phyloP scores from a whole-genome alignment of 1,140 invertebrate species.

The Musca domestica region DNA sequence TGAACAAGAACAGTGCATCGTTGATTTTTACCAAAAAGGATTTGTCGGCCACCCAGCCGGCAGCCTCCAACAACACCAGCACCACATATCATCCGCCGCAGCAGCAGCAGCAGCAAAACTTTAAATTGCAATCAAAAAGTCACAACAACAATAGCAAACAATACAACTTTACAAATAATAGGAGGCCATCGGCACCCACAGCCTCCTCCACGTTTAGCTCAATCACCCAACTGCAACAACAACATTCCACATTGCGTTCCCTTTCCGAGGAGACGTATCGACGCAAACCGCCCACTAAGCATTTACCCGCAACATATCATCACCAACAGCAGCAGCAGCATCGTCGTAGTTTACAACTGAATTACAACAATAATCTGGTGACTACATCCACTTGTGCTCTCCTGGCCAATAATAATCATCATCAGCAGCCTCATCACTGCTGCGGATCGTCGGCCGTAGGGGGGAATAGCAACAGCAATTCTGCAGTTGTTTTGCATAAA shows the following conservation, averaged over 20 bases:
- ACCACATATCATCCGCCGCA: conserved; percentile 16
- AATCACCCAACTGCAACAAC: no score
- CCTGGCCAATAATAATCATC: conserved; percentile 23
- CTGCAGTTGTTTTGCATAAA: conserved; percentile 25
- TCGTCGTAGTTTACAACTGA: conserved; percentile 41
- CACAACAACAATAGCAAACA: conserved; percentile 13
- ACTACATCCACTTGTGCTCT: conserved; percentile 31
- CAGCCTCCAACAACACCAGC: background rate
- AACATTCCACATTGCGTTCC: conserved; percentile 21
- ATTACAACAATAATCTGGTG: conserved; percentile 49
- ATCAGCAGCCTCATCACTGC: background rate
- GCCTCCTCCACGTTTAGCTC: no score
- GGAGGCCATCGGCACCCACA: background rate
- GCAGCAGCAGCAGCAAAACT: conserved; percentile 18
- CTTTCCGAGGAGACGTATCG: conserved; percentile 13
- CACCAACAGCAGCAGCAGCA: conserved; percentile 35
- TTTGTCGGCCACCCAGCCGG: conserved; percentile 21
- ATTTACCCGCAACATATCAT: conserved; percentile 41
- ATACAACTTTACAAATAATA: background rate
- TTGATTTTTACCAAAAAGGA: conserved; percentile 51
- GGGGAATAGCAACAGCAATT: conserved; percentile 1
- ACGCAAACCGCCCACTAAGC: conserved; percentile 34
- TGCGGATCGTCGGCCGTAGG: conserved; percentile 32
- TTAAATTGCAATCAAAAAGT: conserved; percentile 8
- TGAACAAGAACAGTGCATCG: conserved; percentile 50